A percentile compares a stretch with the other conserved stretches of the same genome.
Evolutionary conservation across 2,113 vertebrate species (phyloP).

Genomic region (Grus americana): DNA sequence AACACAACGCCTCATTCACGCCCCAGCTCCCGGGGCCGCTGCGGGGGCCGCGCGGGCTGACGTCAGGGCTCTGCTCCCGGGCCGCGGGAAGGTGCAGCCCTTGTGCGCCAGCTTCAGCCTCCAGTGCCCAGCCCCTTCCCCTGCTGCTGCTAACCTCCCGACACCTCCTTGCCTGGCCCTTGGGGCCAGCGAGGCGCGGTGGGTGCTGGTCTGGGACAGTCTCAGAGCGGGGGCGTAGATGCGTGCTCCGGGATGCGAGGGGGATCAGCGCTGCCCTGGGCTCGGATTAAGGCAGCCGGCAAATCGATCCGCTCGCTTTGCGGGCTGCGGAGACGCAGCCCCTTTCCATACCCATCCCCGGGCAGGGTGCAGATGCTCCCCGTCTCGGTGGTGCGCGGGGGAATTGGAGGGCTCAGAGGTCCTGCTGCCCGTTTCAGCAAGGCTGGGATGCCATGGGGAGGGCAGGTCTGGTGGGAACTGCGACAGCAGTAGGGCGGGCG

Average conservation of each 20-base stretch:
- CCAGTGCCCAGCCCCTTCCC: not conserved
- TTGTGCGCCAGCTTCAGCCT: not conserved
- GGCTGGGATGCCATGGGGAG: not conserved
- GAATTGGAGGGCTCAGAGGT: not conserved
- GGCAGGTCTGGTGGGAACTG: not conserved
- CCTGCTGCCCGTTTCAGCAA: not conserved
- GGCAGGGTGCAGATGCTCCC: not conserved
- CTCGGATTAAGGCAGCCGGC: too few relatives aligned
- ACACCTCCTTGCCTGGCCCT: not conserved
- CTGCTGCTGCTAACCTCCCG: not conserved
- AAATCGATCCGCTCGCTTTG: not conserved
- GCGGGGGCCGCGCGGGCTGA: not conserved
- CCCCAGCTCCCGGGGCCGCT: not conserved
- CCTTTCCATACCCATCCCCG: not conserved
- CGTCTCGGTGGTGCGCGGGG: fast-evolving
- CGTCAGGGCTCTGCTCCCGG: not conserved
- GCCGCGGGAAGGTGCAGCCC: not conserved
- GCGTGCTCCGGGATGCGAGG: not conserved
- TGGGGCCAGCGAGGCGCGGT: not conserved
- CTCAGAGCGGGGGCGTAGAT: not conserved
- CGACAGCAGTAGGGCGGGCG: not conserved
- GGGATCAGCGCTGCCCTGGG: not conserved
- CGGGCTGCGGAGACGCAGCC: not conserved
- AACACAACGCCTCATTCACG: not conserved
- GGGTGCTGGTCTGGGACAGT: not conserved